These are phyloP conservation scores for Poecilobothrus nobilitatus DNA, from an alignment of 2,888 invertebrate genomes.

Conservation along the genomic window DNA sequence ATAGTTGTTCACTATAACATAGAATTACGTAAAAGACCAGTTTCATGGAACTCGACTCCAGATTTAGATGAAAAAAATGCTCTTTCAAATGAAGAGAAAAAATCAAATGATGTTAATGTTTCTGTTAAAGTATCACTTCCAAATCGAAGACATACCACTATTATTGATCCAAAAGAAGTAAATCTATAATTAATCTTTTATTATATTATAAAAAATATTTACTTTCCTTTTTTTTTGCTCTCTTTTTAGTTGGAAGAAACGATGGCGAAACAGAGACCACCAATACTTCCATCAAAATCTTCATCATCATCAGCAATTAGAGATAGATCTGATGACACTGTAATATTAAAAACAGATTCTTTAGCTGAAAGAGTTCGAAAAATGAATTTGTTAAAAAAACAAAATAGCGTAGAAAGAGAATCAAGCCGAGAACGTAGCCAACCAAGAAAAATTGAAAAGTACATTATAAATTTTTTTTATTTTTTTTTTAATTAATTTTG, in stretches of 20 bases:
- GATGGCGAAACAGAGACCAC: slow-evolving; percentile 48
- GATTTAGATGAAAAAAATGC: slow-evolving; percentile 55
- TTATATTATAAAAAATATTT: too few species aligned
- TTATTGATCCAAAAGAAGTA: slow-evolving; percentile 44
- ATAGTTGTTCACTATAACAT: slow-evolving; percentile 45
- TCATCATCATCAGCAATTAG: slow-evolving; percentile 26
- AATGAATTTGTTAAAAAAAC: slow-evolving; percentile 49
- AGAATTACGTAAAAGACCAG: slow-evolving; percentile 43
- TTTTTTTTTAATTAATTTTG: not conserved
- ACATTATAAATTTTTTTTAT: slow-evolving; percentile 21
- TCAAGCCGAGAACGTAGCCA: slow-evolving; percentile 34
- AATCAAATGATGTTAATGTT: slow-evolving; percentile 50
- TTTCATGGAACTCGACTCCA: slow-evolving; percentile 76
- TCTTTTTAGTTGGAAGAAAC: slow-evolving; percentile 38
- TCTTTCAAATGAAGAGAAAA: slow-evolving; percentile 19
- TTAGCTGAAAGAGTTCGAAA: slow-evolving; percentile 62
- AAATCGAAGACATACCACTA: slow-evolving; percentile 55
- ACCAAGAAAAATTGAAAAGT: slow-evolving; percentile 34
- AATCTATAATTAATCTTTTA: not conserved
- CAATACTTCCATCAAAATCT: slow-evolving; percentile 45
- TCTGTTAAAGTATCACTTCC: slow-evolving; percentile 63
- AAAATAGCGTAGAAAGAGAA: slow-evolving; percentile 39
- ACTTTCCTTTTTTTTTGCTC: too few species aligned
- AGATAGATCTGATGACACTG: slow-evolving; percentile 46
- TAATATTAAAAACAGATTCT: slow-evolving; percentile 60